Conservation (phyloP, 2,888 invertebrate species). For the Ctenicera cuprea region DNA sequence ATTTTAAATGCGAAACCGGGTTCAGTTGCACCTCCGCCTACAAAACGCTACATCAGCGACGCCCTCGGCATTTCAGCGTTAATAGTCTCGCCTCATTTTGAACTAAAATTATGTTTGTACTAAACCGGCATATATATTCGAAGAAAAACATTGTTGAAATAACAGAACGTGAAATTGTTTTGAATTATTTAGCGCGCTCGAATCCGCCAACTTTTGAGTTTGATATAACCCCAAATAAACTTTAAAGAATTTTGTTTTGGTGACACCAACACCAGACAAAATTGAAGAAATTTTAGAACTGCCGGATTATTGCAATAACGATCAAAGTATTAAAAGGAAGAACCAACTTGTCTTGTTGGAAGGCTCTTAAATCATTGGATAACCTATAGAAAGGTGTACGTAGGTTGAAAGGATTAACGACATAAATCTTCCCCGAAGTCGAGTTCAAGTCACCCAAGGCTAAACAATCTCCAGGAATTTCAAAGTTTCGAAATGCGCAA, state of each 20-base stretch:
- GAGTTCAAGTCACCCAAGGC: too few species aligned
- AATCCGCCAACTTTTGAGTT: neutral
- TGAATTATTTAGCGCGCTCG: conserved; percentile 39
- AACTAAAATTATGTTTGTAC: conserved; percentile 35
- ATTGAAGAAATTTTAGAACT: neutral
- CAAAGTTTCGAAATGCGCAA: too few species aligned
- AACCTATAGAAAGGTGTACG: too few species aligned
- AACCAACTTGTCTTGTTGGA: too few species aligned
- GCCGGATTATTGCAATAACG: too few species aligned
- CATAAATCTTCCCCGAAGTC: too few species aligned
- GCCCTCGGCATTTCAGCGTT: neutral
- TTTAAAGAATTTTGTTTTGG: neutral
- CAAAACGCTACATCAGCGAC: conserved; percentile 6
- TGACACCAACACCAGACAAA: too few species aligned
- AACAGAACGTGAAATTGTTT: conserved; percentile 31
- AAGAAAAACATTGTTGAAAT: conserved; percentile 32
- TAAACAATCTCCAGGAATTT: too few species aligned
- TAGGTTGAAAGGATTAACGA: too few species aligned
- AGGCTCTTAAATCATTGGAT: too few species aligned
- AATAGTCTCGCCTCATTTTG: conserved; percentile 24
- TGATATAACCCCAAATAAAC: conserved; percentile 3
- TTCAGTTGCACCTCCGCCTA: conserved; percentile 8
- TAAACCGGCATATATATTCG: conserved; percentile 7
- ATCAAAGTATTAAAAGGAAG: too few species aligned
- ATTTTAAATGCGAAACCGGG: neutral